A percentile compares a stretch with the other conserved stretches of the same genome.
Conservation (phyloP, 2,888 invertebrate genomes). For the Metallyticus violacea region DNA sequence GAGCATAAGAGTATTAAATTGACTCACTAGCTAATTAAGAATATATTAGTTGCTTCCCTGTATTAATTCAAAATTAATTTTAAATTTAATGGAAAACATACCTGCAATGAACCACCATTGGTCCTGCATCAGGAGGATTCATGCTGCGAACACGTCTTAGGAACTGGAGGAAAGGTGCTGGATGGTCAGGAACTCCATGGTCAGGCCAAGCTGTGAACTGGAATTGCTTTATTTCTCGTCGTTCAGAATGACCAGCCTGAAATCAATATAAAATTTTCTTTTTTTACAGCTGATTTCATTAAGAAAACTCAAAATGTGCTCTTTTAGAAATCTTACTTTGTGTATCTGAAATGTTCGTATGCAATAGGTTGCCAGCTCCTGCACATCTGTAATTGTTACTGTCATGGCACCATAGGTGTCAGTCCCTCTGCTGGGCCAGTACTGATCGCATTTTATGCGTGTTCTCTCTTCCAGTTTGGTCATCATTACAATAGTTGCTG, state of each 20-base stretch:
- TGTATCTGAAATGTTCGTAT: slow-evolving; percentile 94
- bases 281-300: background rate
- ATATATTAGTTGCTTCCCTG: too few species aligned
- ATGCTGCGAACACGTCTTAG: slow-evolving; percentile 86
- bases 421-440: slow-evolving; percentile 94
- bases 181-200: slow-evolving; percentile 98
- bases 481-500: slow-evolving; percentile 98
- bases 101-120: slow-evolving; percentile 89
- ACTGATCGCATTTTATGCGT: slow-evolving; percentile 94
- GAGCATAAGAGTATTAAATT: too few species aligned
- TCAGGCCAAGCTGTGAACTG: slow-evolving; percentile 99
- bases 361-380: slow-evolving; percentile 96
- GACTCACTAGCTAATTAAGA: too few species aligned
- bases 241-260: slow-evolving; percentile 52
- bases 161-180: slow-evolving; percentile 97
- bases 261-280: background rate
- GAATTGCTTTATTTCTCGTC: slow-evolving; percentile 92
- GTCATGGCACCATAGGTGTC: slow-evolving; percentile 95
- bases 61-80: too few species aligned
- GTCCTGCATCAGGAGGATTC: slow-evolving; percentile 90
- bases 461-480: slow-evolving; percentile 96
- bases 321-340: slow-evolving; percentile 46
- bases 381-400: slow-evolving; percentile 90
- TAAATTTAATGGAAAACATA: too few species aligned
- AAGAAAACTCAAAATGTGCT: background rate